Base-by-base conservation (phyloP, 1,140 invertebrate species). In the Trichogramma pretiosum region DNA sequence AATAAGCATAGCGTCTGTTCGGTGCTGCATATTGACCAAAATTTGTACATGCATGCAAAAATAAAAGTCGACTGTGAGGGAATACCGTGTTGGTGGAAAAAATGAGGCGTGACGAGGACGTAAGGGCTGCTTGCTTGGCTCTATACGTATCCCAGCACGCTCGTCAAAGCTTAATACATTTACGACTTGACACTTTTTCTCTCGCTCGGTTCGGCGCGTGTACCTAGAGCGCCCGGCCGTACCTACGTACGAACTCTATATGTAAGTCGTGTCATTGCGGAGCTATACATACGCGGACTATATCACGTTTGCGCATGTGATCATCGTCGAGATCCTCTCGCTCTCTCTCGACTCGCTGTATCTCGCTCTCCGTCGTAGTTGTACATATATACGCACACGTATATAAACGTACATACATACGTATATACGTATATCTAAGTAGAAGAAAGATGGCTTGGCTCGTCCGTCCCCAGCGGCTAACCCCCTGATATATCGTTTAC, bases 161-260 rank as follows among this genome's bases (percentile, higher is more conserved):
- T 70, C 66, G 64, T 72, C 67, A 69, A 70, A 68, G 60, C 67
- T 68, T 72, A 70, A 72, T 72, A 72, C 68, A 68, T 72, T 72
- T 72, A 72, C 69, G 68, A 61, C 68, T 65, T 50, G n/a, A n/a
- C 34, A 19, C 47, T 42, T 42, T 43, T 48, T 36, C 18, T 30
- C 33, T 5, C 8, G 9, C 7, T n/a, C 17, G 48, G 28, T 33
- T 10, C 47, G 40, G 37, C 43, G 13, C 33, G 14, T 16, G 33
- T 14, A 9, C 42, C 46, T 43, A 55, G 38, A 50, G 54, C 52
- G 53, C 56, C 56, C n/a, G n/a, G n/a, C n/a, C n/a, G n/a, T n/a
- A n/a, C n/a, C n/a, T n/a, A n/a, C n/a, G n/a, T n/a, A n/a, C n/a
- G n/a, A n/a, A n/a, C n/a, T n/a, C n/a, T n/a, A n/a, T n/a, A n/a